Evolutionary conservation across 1,140 invertebrate species (phyloP).

Genomic region (Macrosteles quadrilineatus): DNA sequence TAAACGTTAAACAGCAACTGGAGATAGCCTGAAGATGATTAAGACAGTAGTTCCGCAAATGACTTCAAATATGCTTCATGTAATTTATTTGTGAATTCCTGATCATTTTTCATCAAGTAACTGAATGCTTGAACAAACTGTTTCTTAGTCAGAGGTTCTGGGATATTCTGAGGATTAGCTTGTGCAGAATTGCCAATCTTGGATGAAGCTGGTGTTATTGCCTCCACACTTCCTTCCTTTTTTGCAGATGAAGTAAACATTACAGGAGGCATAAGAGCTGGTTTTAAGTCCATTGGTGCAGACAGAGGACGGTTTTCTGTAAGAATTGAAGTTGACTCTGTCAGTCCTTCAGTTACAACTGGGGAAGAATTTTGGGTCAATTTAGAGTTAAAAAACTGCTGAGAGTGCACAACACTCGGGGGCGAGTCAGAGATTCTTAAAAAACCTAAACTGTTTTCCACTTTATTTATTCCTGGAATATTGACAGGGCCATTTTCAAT

Average conservation of each 20-base stretch:
- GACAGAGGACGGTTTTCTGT: conserved; percentile 48
- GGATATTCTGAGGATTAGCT: conserved; percentile 43
- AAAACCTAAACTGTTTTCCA: conserved; percentile 57
- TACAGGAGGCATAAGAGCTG: conserved; percentile 77
- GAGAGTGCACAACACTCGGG: conserved; percentile 46
- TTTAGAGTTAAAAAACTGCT: conserved; percentile 39
- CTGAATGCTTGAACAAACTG: conserved; percentile 86
- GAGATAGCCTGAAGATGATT: conserved; percentile 33
- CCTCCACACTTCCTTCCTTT: conserved; percentile 33
- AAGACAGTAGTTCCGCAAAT: conserved; percentile 70
- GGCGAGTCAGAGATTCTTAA: conserved; percentile 51
- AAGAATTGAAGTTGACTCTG: conserved; percentile 34
- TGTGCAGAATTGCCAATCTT: conserved; percentile 37
- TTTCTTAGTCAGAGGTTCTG: conserved; percentile 78
- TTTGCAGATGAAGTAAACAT: conserved; percentile 67
- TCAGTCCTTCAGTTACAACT: not conserved
- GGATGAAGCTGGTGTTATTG: not conserved
- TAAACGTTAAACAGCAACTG: too few relatives aligned
- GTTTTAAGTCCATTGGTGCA: conserved; percentile 59
- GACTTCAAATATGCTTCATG: conserved; percentile 90
- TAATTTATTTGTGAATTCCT: conserved; percentile 81
- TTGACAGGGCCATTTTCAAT: not conserved
- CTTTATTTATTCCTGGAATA: conserved; percentile 28
- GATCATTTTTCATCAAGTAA: conserved; percentile 83
- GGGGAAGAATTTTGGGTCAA: conserved; percentile 38